These are phyloP conservation scores for Orussus abietinus DNA, from an alignment of 1,140 invertebrate species.

Conservation along the genomic window DNA sequence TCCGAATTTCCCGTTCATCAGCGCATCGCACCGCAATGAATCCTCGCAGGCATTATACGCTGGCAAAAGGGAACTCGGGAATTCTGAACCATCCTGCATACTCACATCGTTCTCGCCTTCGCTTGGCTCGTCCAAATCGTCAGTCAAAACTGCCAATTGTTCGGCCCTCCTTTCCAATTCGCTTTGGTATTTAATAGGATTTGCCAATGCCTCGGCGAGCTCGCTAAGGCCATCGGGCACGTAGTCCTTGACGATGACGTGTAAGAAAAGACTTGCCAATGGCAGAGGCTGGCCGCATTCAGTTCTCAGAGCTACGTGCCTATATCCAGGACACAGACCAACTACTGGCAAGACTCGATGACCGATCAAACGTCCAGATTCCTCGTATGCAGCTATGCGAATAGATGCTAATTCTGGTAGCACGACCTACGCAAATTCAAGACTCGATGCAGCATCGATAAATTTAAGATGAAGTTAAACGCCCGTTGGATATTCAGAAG, in stretches of 20 bases:
- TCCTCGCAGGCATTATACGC: too few species aligned
- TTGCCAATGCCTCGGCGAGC: conserved; percentile 93
- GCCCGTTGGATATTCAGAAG: background rate
- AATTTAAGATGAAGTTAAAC: too few species aligned
- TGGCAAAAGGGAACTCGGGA: too few species aligned
- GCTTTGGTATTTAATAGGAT: conserved; percentile 96
- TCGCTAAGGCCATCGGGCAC: conserved; percentile 92
- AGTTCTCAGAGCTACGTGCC: conserved; percentile 81
- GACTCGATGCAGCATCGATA: too few species aligned
- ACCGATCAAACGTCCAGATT: conserved; percentile 89
- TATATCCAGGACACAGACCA: conserved; percentile 90
- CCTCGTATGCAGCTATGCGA: conserved; percentile 95
- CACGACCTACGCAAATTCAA: conserved; percentile 69
- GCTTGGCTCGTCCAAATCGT: conserved; percentile 64
- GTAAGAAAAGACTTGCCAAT: conserved; percentile 85
- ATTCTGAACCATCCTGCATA: too few species aligned
- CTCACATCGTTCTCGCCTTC: conserved; percentile 49
- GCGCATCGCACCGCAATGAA: too few species aligned
- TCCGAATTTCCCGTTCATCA: too few species aligned
- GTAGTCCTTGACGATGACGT: conserved; percentile 94
- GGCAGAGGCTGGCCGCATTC: conserved; percentile 93
- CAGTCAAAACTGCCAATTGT: conserved; percentile 85
- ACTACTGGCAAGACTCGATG: conserved; percentile 95
- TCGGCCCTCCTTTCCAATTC: conserved; percentile 88
- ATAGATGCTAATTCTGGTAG: conserved; percentile 94